A percentile compares a stretch with the other conserved stretches of the same genome.
Evolutionary conservation across 2,113 vertebrate genomes (phyloP).

Genomic region (Pycnonotus jocosus): DNA sequence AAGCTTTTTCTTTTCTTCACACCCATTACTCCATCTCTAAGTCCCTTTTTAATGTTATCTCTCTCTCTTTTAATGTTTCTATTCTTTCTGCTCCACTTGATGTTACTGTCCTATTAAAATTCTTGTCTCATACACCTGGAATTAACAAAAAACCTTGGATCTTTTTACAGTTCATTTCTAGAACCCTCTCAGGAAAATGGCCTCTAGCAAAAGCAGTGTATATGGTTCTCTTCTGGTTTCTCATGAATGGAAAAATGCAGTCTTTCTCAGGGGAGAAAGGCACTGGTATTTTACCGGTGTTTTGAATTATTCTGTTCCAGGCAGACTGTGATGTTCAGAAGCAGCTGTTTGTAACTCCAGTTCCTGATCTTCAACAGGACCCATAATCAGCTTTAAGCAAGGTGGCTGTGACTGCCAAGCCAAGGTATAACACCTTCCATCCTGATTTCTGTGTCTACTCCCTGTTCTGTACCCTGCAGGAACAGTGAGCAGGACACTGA

Average conservation of each 20-base stretch:
- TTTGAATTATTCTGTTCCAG: neutral
- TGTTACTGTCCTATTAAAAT: neutral
- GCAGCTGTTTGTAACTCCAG: neutral
- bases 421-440: rapidly evolving
- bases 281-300: neutral
- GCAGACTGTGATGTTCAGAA: neutral
- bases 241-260: neutral
- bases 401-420: neutral
- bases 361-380: neutral
- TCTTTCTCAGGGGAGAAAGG: neutral
- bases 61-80: neutral
- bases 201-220: neutral
- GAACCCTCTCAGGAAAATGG: neutral
- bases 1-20: neutral
- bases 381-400: neutral
- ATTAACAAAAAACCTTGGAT: neutral
- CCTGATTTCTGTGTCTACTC: neutral
- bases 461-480: neutral
- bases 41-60: neutral
- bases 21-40: neutral
- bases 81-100: neutral
- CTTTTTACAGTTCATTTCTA: neutral
- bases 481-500: neutral
- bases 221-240: neutral
- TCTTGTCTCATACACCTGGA: neutral